These are phyloP conservation scores for Rhinichthys osculus DNA, from an alignment of 2,797 vertebrate genomes.

Conservation along the genomic window DNA sequence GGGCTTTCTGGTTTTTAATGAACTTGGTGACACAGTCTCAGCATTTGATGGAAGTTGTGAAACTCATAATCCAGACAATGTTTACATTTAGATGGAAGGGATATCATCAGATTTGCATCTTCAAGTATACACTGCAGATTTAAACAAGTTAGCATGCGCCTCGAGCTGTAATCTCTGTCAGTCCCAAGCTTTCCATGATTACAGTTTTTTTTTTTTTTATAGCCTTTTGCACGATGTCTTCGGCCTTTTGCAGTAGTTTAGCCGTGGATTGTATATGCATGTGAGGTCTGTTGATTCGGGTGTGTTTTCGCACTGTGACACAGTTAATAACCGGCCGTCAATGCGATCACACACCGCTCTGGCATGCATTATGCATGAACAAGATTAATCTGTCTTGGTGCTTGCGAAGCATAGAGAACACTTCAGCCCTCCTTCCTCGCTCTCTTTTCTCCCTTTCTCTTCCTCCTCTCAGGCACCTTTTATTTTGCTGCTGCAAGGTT, in stretches of 20 bases:
- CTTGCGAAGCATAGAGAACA: slow-evolving; percentile 51
- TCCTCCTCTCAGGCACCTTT: slow-evolving; percentile 50
- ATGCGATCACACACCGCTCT: slow-evolving; percentile 53
- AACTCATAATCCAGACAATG: slow-evolving; percentile 12
- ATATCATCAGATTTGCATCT: neutral
- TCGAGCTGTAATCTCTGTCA: neutral
- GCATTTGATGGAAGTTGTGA: slow-evolving; percentile 29
- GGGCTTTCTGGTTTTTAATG: slow-evolving; percentile 48
- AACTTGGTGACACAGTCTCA: slow-evolving; percentile 43
- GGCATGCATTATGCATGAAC: slow-evolving; percentile 68
- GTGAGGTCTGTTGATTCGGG: slow-evolving; percentile 42
- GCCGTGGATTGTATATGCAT: slow-evolving; percentile 14
- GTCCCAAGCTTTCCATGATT: neutral
- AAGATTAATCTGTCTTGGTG: slow-evolving; percentile 64
- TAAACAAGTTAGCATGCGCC: neutral
- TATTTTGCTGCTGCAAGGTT: slow-evolving; percentile 57
- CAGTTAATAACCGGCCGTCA: slow-evolving; percentile 61
- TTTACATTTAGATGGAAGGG: neutral
- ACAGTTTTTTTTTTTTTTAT: neutral
- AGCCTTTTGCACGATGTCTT: neutral
- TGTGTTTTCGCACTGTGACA: slow-evolving; percentile 58
- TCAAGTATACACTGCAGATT: slow-evolving; percentile 1
- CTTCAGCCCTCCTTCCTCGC: slow-evolving; percentile 37
- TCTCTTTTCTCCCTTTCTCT: slow-evolving; percentile 30
- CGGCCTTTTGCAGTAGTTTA: slow-evolving; percentile 27